Conservation (phyloP, 2,113 vertebrate genomes). For the Nesoenas mayeri region DNA sequence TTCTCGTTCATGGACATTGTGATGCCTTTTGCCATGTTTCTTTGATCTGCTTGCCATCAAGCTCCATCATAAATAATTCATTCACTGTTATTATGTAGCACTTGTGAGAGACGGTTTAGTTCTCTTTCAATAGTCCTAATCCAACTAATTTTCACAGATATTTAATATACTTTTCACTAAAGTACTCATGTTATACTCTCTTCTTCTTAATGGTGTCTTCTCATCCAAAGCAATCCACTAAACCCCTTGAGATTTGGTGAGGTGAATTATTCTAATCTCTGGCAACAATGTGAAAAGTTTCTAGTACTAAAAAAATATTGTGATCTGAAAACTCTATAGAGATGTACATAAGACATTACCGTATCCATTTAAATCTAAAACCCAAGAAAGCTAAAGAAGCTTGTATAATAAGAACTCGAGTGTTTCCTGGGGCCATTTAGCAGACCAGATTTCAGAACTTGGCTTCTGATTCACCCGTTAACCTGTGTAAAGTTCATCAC, state of each 20-base stretch:
- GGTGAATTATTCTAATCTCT: background rate
- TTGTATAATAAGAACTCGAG: background rate
- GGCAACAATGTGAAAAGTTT: background rate
- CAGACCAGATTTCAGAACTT: background rate
- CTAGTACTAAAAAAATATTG: background rate
- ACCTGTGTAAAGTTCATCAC: background rate
- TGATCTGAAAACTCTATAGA: background rate
- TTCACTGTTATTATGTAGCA: background rate
- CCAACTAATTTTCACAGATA: background rate
- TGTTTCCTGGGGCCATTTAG: background rate
- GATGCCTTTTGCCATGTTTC: background rate
- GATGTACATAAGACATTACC: background rate
- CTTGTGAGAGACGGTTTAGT: background rate
- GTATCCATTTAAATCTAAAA: background rate
- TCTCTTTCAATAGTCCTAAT: background rate
- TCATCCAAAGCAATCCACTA: background rate
- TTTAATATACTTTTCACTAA: background rate
- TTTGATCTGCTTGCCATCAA: background rate
- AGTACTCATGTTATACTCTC: background rate
- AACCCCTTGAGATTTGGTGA: background rate
- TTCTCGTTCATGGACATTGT: background rate
- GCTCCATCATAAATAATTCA: background rate
- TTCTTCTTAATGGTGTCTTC: background rate
- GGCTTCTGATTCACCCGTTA: background rate
- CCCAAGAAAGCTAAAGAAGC: background rate